phyloP scores from a whole-genome alignment of 2,113 vertebrate species.

The Bos javanicus region DNA sequence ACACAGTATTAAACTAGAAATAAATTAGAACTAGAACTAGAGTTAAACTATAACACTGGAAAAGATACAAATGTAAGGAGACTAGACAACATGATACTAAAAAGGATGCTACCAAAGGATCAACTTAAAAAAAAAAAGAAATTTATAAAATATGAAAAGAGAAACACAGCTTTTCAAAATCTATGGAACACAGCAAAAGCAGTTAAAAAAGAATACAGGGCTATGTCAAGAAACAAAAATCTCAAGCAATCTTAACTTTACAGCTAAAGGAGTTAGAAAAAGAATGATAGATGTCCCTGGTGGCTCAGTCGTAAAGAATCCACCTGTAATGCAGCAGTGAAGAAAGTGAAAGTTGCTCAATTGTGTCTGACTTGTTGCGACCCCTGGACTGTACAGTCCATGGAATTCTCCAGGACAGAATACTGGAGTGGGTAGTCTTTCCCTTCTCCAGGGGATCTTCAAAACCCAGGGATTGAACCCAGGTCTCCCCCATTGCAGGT shows the following conservation, averaged over 20 bases:
- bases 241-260: not conserved
- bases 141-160: not conserved
- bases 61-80: not conserved
- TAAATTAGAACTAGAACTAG: not conserved
- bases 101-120: not conserved
- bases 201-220: not conserved
- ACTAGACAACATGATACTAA: not conserved
- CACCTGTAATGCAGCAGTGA: not conserved
- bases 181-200: not conserved
- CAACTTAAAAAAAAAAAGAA: not conserved
- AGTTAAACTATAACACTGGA: not conserved
- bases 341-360: not conserved
- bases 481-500: not conserved
- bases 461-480: not conserved
- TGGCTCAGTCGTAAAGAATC: not conserved
- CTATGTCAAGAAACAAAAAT: not conserved
- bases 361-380: accelerated
- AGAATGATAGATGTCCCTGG: not conserved
- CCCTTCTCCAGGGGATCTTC: not conserved
- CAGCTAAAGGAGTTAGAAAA: not conserved
- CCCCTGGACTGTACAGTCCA: not conserved
- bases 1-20: not conserved
- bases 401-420: not conserved
- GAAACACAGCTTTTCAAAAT: not conserved
- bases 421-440: not conserved